These are phyloP conservation scores for Melopsittacus undulatus DNA, from an alignment of 2,797 vertebrate genomes.

Conservation along the genomic window DNA sequence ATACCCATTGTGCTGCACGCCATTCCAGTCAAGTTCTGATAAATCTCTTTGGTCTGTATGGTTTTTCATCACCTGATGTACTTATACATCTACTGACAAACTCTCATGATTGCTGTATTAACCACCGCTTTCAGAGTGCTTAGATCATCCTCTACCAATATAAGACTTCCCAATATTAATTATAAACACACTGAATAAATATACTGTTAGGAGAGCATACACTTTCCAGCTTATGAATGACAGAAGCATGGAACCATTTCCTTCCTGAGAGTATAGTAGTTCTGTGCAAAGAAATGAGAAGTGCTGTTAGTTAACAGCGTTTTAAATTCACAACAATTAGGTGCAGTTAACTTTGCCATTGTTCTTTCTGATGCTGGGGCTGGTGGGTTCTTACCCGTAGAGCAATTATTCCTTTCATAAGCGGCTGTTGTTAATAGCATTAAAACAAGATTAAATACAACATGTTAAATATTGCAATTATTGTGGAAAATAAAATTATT, in stretches of 20 bases:
- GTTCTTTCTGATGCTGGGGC: constrained; percentile 68
- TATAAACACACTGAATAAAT: constrained; percentile 39
- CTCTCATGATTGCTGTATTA: not conserved
- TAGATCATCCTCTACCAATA: not conserved
- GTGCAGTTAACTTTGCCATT: constrained; percentile 74
- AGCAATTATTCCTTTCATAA: constrained; percentile 75
- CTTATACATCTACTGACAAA: not conserved
- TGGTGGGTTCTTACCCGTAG: constrained; percentile 55
- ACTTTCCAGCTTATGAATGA: constrained; percentile 67
- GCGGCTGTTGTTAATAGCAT: constrained; percentile 79
- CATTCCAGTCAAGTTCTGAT: not conserved
- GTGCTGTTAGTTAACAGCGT: constrained; percentile 54
- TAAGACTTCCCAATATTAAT: constrained; percentile 45
- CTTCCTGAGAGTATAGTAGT: constrained; percentile 42
- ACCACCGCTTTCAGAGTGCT: not conserved
- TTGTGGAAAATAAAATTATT: constrained; percentile 87
- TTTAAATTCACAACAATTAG: constrained; percentile 76
- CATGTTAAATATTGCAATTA: constrained; percentile 84
- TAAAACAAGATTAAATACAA: constrained; percentile 84
- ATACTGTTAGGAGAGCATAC: not conserved
- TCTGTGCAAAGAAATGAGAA: constrained; percentile 65
- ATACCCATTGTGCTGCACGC: not conserved
- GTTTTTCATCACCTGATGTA: not conserved
- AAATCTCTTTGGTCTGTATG: not conserved
- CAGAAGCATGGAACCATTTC: constrained; percentile 61